phyloP scores from a whole-genome alignment of 2,888 invertebrate species.

The Phania funesta region DNA sequence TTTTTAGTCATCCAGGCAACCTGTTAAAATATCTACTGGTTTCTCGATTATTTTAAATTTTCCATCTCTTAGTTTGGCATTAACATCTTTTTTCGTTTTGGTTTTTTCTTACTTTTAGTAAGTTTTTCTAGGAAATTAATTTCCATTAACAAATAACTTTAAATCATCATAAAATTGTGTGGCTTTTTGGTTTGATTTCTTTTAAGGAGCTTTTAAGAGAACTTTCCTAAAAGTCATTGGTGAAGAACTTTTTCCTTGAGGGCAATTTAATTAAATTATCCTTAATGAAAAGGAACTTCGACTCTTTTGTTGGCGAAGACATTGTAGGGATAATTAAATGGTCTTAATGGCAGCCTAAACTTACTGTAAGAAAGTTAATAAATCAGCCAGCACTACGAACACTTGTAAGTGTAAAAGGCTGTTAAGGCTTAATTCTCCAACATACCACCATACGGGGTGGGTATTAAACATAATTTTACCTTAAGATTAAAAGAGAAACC shows the following conservation, averaged over 20 bases:
- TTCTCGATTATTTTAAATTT: constrained; percentile 25
- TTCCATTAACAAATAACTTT: constrained; percentile 57
- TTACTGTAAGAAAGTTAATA: constrained; percentile 14
- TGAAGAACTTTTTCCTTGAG: constrained; percentile 9
- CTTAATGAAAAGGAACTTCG: constrained; percentile 22
- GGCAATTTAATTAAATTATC: constrained; percentile 48
- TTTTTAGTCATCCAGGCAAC: neutral
- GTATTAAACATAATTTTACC: too few species aligned
- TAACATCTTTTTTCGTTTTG: neutral
- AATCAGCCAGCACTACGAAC: neutral
- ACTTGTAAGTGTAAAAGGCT: neutral
- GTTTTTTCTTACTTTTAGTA: constrained; percentile 52
- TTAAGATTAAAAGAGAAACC: too few species aligned
- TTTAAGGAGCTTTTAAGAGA: neutral
- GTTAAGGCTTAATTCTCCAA: neutral
- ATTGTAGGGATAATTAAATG: constrained; percentile 19
- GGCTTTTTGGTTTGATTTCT: constrained; percentile 27
- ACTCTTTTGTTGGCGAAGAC: neutral
- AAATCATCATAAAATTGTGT: constrained; percentile 52
- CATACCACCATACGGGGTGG: too few species aligned
- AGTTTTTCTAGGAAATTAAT: constrained; percentile 65
- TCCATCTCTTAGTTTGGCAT: neutral
- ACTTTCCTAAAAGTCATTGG: neutral
- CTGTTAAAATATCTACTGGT: neutral
- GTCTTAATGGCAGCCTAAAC: neutral